Evolutionary conservation across 37 sponge, comb jelly and placozoan genomes (phyloP).

Genomic region (Lycopodina hypogea): DNA sequence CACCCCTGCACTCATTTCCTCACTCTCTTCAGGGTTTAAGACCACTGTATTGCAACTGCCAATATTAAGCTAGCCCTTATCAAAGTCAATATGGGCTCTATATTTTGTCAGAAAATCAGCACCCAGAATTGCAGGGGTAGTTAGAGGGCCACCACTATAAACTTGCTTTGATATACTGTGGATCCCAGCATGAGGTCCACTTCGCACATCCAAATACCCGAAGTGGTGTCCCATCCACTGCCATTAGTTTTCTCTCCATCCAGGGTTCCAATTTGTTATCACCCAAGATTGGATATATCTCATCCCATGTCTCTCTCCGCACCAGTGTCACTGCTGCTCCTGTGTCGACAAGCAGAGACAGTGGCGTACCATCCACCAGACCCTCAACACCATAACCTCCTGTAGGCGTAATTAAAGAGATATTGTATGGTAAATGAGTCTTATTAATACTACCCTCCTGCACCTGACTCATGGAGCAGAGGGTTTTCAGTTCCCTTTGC

Average conservation of each 20-base stretch:
- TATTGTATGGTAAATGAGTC: neutral
- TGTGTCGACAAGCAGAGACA: conserved; percentile 42
- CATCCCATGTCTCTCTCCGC: conserved; percentile 14
- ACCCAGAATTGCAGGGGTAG: conserved; percentile 5
- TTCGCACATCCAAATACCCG: neutral
- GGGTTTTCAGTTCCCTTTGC: conserved; percentile 36
- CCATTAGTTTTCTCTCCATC: conserved; percentile 21
- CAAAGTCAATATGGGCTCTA: neutral
- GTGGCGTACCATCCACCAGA: conserved; percentile 6
- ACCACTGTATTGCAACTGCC: too few species aligned
- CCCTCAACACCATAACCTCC: neutral
- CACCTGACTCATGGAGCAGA: conserved; percentile 16
- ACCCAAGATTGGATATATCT: neutral
- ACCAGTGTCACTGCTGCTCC: conserved; percentile 49
- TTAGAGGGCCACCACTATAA: conserved; percentile 13
- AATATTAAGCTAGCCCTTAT: neutral
- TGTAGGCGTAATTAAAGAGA: conserved; percentile 9
- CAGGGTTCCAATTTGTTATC: conserved; percentile 23
- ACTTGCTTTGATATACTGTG: neutral
- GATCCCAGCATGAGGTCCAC: neutral
- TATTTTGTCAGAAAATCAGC: conserved; percentile 2
- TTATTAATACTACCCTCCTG: conserved; percentile 13
- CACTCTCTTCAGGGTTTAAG: too few species aligned
- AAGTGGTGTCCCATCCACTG: too few species aligned
- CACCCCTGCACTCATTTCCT: too few species aligned